Percentiles rank a stretch among this genome's conserved stretches.
phyloP scores from a whole-genome alignment of 2,888 invertebrate genomes.

The Aphidoletes aphidimyza region DNA sequence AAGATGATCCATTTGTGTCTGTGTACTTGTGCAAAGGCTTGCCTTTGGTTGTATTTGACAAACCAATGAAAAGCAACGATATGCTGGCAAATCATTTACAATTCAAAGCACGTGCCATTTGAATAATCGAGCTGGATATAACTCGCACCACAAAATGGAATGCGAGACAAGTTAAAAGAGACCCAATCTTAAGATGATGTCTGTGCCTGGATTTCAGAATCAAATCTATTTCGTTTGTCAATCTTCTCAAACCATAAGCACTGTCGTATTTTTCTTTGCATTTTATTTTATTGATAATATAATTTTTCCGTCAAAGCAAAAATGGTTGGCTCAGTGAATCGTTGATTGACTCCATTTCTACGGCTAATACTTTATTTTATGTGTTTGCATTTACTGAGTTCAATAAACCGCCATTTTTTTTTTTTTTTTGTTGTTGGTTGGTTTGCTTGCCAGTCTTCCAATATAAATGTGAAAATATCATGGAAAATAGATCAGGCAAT shows the following conservation, averaged over 20 bases:
- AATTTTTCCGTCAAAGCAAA: neutral
- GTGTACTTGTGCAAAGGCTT: neutral
- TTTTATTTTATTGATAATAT: slow-evolving; percentile 40
- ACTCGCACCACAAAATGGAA: neutral
- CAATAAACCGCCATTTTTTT: neutral
- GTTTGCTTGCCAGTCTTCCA: no score
- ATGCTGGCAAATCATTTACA: neutral
- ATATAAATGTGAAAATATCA: neutral
- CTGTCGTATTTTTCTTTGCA: neutral
- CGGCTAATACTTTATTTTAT: neutral
- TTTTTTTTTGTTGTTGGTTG: no score
- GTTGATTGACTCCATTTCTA: neutral
- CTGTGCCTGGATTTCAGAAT: neutral
- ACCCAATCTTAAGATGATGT: neutral
- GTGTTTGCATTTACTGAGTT: neutral
- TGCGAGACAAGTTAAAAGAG: neutral
- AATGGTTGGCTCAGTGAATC: neutral
- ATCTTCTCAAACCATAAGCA: neutral
- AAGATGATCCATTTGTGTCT: slow-evolving; percentile 5
- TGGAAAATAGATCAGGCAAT: neutral
- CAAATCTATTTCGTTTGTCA: slow-evolving; percentile 46
- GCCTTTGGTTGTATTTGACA: neutral
- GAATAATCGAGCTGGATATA: slow-evolving; percentile 32
- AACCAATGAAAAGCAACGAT: neutral
- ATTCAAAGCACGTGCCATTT: slow-evolving; percentile 49